Percentiles rank a stretch among this genome's conserved stretches.
phyloP scores from a whole-genome alignment of 1,140 invertebrate genomes.

The Cyphomyrmex costatus region DNA sequence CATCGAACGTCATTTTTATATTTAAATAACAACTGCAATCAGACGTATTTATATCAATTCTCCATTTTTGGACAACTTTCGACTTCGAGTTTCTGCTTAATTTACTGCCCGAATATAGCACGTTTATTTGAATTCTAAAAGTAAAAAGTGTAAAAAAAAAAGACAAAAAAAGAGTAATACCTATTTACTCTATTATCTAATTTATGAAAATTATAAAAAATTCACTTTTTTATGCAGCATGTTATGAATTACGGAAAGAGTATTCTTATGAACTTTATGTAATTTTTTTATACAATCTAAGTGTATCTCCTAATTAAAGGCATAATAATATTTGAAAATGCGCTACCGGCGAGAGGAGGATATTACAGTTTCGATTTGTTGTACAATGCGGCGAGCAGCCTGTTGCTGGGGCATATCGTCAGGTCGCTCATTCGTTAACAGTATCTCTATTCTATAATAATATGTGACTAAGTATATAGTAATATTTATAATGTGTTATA shows the following conservation, averaged over 20 bases:
- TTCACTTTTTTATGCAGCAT: neutral
- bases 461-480: neutral
- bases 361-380: neutral
- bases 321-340: neutral
- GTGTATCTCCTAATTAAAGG: neutral
- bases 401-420: neutral
- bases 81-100: neutral
- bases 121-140: neutral
- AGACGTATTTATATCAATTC: neutral
- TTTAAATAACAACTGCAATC: slow-evolving; percentile 9
- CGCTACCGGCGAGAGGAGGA: neutral
- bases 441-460: slow-evolving; percentile 10
- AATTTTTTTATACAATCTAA: neutral
- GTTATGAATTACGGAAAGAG: neutral
- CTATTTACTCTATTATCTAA: neutral
- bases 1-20: neutral
- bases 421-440: neutral
- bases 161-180: neutral
- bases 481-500: slow-evolving; percentile 12
- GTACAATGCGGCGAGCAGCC: too few species aligned
- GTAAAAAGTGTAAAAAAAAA: neutral
- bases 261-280: neutral
- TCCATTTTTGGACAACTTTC: neutral
- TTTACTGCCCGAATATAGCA: neutral
- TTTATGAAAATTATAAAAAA: neutral